phyloP scores from a whole-genome alignment of 2,113 vertebrate species.

The Sarotherodon lohbergeri region DNA sequence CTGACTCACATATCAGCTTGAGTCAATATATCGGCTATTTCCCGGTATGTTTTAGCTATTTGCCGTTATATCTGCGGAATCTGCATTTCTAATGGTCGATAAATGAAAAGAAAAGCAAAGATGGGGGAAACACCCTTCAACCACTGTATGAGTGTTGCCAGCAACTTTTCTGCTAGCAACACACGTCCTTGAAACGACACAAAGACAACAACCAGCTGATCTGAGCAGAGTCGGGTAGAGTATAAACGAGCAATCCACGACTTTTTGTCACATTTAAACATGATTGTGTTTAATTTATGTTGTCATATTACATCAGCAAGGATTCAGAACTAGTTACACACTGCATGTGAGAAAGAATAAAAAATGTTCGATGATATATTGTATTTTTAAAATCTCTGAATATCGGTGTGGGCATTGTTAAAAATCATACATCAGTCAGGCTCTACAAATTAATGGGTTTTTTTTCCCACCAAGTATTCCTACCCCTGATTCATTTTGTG shows the following conservation, averaged over 20 bases:
- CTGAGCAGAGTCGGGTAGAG: not conserved
- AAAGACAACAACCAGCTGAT: not conserved
- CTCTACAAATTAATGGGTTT: rapidly evolving
- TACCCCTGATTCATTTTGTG: not conserved
- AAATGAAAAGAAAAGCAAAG: not conserved
- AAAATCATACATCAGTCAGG: not conserved
- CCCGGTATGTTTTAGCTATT: not conserved
- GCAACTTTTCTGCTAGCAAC: not conserved
- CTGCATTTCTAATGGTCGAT: not conserved
- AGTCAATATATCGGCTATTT: not conserved
- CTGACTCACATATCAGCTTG: not conserved
- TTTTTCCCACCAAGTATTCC: not conserved
- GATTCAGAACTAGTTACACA: not conserved
- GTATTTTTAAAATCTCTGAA: not conserved
- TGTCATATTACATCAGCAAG: not conserved
- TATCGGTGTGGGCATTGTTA: not conserved
- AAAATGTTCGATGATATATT: not conserved
- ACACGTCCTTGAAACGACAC: not conserved
- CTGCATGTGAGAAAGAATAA: not conserved
- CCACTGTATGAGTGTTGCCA: not conserved
- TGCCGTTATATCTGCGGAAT: not conserved
- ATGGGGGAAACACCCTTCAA: not conserved
- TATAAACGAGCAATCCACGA: not conserved
- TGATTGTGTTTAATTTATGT: not conserved
- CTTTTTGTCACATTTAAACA: not conserved